These are phyloP conservation scores for Sebastes hubbsi DNA, from an alignment of 2,797 vertebrate genomes.

Conservation along the genomic window DNA sequence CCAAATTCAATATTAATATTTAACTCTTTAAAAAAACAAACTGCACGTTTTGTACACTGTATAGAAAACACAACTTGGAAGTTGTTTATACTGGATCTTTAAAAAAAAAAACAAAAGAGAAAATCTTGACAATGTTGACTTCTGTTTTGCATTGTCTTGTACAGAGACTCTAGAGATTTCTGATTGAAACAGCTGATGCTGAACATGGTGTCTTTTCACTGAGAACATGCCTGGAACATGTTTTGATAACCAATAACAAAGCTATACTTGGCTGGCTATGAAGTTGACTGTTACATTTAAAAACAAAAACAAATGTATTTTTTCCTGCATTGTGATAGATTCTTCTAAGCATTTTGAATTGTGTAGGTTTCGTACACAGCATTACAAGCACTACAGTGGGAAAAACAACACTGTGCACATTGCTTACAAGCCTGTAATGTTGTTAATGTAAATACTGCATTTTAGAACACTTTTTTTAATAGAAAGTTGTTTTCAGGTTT, in stretches of 20 bases:
- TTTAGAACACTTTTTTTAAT: slow-evolving; percentile 61
- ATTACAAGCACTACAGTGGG: slow-evolving; percentile 76
- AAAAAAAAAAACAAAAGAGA: slow-evolving; percentile 49
- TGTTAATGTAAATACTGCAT: slow-evolving; percentile 75
- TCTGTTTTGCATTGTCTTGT: slow-evolving; percentile 75
- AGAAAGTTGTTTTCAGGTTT: slow-evolving; percentile 71
- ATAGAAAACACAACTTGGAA: slow-evolving; percentile 72
- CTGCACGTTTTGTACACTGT: slow-evolving; percentile 86
- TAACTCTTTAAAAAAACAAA: slow-evolving; percentile 69
- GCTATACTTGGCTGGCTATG: slow-evolving; percentile 78
- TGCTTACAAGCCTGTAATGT: slow-evolving; percentile 76
- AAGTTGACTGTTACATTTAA: slow-evolving; percentile 83
- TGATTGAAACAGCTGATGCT: slow-evolving; percentile 60
- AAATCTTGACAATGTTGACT: slow-evolving; percentile 63
- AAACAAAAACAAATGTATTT: slow-evolving; percentile 45
- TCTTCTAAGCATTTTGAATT: slow-evolving; percentile 69
- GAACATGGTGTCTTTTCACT: slow-evolving; percentile 66
- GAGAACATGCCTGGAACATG: slow-evolving; percentile 74
- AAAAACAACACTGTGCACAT: slow-evolving; percentile 70
- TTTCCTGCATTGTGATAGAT: slow-evolving; percentile 67
- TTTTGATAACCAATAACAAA: slow-evolving; percentile 80
- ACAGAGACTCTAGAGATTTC: slow-evolving; percentile 66
- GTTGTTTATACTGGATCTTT: slow-evolving; percentile 82
- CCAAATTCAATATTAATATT: slow-evolving; percentile 80
- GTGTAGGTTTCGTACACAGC: slow-evolving; percentile 71